Evolutionary conservation across 2,888 invertebrate genomes (phyloP), one percentile per base, ranked within the genome.

Genomic region (Torymus aiolomorphi): DNA sequence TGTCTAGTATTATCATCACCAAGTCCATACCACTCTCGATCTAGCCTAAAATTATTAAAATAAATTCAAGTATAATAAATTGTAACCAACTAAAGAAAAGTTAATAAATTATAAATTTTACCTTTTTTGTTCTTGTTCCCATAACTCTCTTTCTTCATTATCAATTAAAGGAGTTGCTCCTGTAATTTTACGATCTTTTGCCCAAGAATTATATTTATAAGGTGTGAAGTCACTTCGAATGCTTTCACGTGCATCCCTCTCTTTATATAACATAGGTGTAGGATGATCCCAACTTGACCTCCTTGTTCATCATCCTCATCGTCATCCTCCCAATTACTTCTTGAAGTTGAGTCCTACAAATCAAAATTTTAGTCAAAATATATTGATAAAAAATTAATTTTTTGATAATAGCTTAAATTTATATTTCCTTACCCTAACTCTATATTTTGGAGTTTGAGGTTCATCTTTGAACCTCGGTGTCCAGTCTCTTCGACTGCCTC

Each of bases 1-100:
- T 98, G 98, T 90, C 98, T 97, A 81, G 96, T 95, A 86, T 97
- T 97, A 84, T 97, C 97, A 80, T 98, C 98, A 85, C 97, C 98
- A 92, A 98, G 95, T 83, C 95, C 95, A 89, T 99, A 99, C 99
- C 99, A 99, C 86, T 98, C 98, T 76, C 99, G 92, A 89, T 99
- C 99, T 2, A 98, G 91, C 83, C 97, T 93, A 31, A 56, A 79
- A 81, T 67, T 14, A 57, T 59, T 62, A 10, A 42, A 66, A 76
- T 42, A 70, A 62, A 56, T 51, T 42, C 42, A 67, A 66, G 5
- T 61, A 20, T 56, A 14, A 16, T 20, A 1, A n/a, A 67, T 31
- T 54, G 20, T 49, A 18, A 24, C 13, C 52, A 14, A 71, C 18
- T 18, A 59, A 63, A 14, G 3, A 57, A n/a, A 0, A 69, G 42